These are phyloP conservation scores for Anguilla obscura DNA, from an alignment of 2,797 vertebrate genomes.

Conservation along the genomic window DNA sequence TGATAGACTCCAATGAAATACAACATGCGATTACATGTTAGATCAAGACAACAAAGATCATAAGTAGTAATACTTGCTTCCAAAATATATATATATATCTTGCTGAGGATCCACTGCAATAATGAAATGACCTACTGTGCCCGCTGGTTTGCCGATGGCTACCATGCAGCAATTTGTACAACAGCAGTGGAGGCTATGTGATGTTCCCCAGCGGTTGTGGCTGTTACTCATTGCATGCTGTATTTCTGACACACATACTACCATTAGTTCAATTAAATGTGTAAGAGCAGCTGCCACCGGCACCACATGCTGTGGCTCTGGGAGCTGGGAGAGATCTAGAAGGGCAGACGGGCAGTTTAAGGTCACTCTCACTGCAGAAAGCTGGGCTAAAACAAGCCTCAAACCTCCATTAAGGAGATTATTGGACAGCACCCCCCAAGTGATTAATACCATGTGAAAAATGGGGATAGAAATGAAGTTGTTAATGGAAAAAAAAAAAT, in stretches of 20 bases:
- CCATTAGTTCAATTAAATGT: neutral
- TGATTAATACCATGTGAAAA: constrained; percentile 1
- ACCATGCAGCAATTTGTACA: neutral
- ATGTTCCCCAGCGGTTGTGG: neutral
- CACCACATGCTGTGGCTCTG: neutral
- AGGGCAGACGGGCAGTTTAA: neutral
- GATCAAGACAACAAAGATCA: neutral
- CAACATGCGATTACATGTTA: neutral
- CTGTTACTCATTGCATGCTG: neutral
- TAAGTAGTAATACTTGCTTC: neutral
- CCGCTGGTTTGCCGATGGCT: neutral
- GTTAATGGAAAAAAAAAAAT: neutral
- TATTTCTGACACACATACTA: neutral
- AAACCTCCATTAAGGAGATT: constrained; percentile 1
- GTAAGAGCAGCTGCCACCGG: neutral
- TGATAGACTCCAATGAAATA: neutral
- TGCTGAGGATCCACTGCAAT: neutral
- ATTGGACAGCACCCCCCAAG: neutral
- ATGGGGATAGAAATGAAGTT: neutral
- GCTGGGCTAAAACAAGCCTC: neutral
- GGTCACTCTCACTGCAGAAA: neutral
- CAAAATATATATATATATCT: neutral
- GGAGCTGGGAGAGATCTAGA: neutral
- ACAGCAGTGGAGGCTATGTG: neutral
- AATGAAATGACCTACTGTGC: neutral